A percentile compares a stretch with the other conserved stretches of the same genome.
Conservation (phyloP, 1,140 invertebrate genomes). For the Tenebrio molitor region DNA sequence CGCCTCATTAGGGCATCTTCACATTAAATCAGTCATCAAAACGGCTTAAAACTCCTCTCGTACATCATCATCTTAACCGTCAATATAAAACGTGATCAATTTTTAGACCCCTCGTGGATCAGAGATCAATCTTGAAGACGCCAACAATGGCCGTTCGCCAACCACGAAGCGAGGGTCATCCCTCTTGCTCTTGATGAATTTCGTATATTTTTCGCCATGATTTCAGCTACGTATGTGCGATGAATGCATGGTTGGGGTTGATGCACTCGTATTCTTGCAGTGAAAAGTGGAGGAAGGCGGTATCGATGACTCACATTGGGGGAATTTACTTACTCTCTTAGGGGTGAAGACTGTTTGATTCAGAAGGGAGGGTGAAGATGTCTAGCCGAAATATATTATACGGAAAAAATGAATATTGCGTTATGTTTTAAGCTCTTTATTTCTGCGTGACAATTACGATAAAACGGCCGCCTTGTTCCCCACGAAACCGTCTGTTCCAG, state of each 20-base stretch:
- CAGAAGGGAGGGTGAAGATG: constrained; percentile 7
- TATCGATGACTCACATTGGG: constrained; percentile 28
- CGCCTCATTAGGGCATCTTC: neutral
- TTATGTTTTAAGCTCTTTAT: neutral
- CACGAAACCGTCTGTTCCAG: too few relatives aligned
- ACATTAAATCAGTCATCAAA: neutral
- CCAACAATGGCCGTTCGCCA: constrained; percentile 4
- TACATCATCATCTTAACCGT: constrained; percentile 19
- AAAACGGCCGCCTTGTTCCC: too few relatives aligned
- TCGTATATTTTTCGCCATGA: constrained; percentile 25
- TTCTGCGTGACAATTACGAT: constrained; percentile 7
- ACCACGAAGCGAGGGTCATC: constrained; percentile 16
- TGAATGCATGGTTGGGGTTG: constrained; percentile 12
- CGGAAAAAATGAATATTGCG: neutral
- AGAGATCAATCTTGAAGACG: constrained; percentile 26
- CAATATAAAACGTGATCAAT: constrained; percentile 28
- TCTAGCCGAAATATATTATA: neutral
- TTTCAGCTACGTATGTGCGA: neutral
- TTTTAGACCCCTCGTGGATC: constrained; percentile 1
- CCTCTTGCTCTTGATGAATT: constrained; percentile 28
- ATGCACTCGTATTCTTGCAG: constrained; percentile 19
- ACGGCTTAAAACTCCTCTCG: neutral
- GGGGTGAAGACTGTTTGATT: constrained; percentile 18
- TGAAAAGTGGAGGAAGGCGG: constrained; percentile 9
- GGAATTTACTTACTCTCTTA: constrained; percentile 10